phyloP scores from a whole-genome alignment of 1,140 invertebrate genomes.

The Megathymus violae region DNA sequence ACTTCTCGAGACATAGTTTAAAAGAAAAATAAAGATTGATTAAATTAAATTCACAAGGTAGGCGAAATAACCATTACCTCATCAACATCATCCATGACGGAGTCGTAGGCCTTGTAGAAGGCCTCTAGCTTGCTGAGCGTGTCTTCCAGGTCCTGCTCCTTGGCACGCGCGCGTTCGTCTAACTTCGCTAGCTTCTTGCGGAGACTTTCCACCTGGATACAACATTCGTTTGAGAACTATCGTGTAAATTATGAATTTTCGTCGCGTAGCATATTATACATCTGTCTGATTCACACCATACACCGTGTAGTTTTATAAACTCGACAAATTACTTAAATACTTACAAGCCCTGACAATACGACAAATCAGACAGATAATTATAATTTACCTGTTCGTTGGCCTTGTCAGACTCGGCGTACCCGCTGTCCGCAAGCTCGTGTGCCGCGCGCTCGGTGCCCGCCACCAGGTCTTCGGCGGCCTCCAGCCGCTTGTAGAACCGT shows the following conservation, averaged over 20 bases:
- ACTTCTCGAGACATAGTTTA: too few species aligned
- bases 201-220: slow-evolving; percentile 88
- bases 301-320: too few species aligned
- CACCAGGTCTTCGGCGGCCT: slow-evolving; percentile 87
- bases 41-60: too few species aligned
- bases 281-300: too few species aligned
- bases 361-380: too few species aligned
- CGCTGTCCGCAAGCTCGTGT: slow-evolving; percentile 91
- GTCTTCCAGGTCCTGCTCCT: slow-evolving; percentile 90
- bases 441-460: slow-evolving; percentile 88
- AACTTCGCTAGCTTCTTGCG: slow-evolving; percentile 91
- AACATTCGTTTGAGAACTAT: too few species aligned
- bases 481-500: slow-evolving; percentile 88
- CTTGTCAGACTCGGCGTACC: slow-evolving; percentile 92
- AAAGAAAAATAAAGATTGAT: too few species aligned
- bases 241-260: too few species aligned
- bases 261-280: too few species aligned
- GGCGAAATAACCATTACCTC: too few species aligned
- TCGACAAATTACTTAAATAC: too few species aligned
- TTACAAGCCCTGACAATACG: too few species aligned
- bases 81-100: slow-evolving; percentile 90
- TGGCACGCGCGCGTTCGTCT: slow-evolving; percentile 89
- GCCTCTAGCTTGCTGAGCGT: slow-evolving; percentile 91
- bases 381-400: slow-evolving; percentile 87
- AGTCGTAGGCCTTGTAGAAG: slow-evolving; percentile 92